Evolutionary conservation across 2,113 vertebrate species (phyloP).

Genomic region (Urocynchramus pylzowi): DNA sequence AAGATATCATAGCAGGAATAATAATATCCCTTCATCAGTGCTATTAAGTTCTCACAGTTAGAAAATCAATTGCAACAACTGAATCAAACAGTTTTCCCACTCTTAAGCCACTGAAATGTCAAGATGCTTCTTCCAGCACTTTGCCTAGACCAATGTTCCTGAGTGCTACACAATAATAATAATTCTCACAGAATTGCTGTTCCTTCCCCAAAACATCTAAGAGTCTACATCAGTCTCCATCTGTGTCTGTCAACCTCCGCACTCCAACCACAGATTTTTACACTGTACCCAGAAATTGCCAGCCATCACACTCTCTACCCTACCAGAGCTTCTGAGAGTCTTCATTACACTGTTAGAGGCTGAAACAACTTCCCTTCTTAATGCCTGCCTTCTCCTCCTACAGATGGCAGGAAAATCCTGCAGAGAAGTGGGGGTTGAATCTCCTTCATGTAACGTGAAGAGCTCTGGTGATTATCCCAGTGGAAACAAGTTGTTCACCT

Average conservation of each 20-base stretch:
- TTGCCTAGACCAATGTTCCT: background rate
- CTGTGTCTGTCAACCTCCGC: background rate
- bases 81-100: background rate
- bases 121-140: background rate
- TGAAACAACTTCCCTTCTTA: background rate
- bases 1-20: background rate
- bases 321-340: background rate
- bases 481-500: background rate
- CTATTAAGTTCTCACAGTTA: background rate
- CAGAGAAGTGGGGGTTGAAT: background rate
- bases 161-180: background rate
- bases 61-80: background rate
- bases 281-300: background rate
- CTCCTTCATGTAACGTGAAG: fast-evolving
- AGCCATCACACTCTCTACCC: background rate
- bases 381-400: background rate
- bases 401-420: background rate
- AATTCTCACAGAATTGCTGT: background rate
- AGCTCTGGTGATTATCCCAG: background rate
- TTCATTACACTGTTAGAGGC: background rate
- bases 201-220: background rate
- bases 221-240: background rate
- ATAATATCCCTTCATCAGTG: background rate
- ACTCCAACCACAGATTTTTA: background rate
- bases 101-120: background rate